Percentiles rank a stretch among this genome's conserved stretches.
Conservation (phyloP, 2,888 invertebrate species). For the Diogma glabrata region DNA sequence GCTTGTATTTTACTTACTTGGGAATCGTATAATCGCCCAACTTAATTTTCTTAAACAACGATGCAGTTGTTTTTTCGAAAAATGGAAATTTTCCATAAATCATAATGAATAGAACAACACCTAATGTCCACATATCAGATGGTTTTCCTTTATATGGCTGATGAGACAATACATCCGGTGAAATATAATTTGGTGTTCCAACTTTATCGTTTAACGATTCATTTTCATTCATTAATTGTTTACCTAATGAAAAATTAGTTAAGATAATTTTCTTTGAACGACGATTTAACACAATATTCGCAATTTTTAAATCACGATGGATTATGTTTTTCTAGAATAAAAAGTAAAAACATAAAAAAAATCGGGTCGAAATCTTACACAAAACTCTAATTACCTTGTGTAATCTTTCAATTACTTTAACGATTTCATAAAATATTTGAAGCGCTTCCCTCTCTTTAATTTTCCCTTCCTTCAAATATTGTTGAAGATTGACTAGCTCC, state of each 20-base stretch:
- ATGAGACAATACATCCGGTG: constrained; percentile 65
- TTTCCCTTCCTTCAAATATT: constrained; percentile 65
- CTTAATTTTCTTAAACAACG: constrained; percentile 63
- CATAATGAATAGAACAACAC: constrained; percentile 68
- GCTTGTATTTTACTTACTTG: constrained; percentile 47
- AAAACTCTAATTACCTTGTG: constrained; percentile 45
- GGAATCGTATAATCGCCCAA: constrained; percentile 62
- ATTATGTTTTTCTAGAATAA: constrained; percentile 57
- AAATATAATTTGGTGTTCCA: constrained; percentile 66
- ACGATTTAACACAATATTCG: constrained; percentile 63
- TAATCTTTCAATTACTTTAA: constrained; percentile 57
- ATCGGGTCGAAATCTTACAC: not conserved
- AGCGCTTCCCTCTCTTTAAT: constrained; percentile 63
- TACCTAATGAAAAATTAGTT: constrained; percentile 56
- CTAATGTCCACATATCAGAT: constrained; percentile 74
- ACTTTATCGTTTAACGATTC: constrained; percentile 48
- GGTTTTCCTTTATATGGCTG: constrained; percentile 69
- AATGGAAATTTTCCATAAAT: constrained; percentile 72
- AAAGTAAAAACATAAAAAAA: not conserved
- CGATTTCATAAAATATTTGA: constrained; percentile 60
- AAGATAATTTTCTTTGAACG: constrained; percentile 51
- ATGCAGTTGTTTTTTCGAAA: constrained; percentile 60
- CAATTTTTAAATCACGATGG: constrained; percentile 64
- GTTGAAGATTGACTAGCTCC: constrained; percentile 55
- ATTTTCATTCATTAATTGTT: constrained; percentile 45